Evolutionary conservation across 2,888 invertebrate species (phyloP), one percentile per base, ranked within the genome.

Genomic region (Hypselothyrea guttata): DNA sequence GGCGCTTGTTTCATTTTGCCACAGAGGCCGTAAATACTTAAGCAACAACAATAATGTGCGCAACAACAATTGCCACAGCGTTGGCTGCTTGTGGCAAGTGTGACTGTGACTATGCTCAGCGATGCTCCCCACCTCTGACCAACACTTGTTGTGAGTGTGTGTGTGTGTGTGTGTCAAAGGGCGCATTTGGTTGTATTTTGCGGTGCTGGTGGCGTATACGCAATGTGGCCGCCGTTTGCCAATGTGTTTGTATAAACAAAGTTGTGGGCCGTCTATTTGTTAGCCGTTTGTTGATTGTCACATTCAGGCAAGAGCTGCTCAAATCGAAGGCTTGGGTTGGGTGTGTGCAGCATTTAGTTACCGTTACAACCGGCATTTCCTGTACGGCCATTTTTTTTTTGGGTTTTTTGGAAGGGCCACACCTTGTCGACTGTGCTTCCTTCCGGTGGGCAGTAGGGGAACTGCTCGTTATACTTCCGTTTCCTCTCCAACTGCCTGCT

Each of bases 161-260:
- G 46, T 51, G 35, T 47, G 28, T 37, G 54, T 28, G 33, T 63
- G 38, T 52, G 48, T 73, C 82, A 65, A 62, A 77, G 85, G 75
- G 71, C 78, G 59, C 59, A 57, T 69, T 76, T 65, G 59, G 54
- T 62, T 65, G 69, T 54, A 53, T 47, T 38, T 47, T 61, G 70
- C 58, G 81, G 62, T 53, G 46, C 59, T 48, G 46, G 57, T 76
- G 84, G 77, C 82, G 82, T 76, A 81, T 76, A 76, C 82, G 84
- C 82, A 76, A 81, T 73, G 82, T 69, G 74, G 75, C 71, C 62
- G 70, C 69, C 75, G 57, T 69, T 73, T 84, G 70, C 70, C 77
- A 61, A 61, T 56, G 64, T 78, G 84, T 83, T 83, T 78, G 86
- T 71, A 61, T 83, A 83, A 83, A 85, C 77, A 83, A 83, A 78